A percentile compares a stretch with the other conserved stretches of the same genome.
Conservation (phyloP, 2,113 vertebrate genomes). For the Datnioides undecimradiatus region DNA sequence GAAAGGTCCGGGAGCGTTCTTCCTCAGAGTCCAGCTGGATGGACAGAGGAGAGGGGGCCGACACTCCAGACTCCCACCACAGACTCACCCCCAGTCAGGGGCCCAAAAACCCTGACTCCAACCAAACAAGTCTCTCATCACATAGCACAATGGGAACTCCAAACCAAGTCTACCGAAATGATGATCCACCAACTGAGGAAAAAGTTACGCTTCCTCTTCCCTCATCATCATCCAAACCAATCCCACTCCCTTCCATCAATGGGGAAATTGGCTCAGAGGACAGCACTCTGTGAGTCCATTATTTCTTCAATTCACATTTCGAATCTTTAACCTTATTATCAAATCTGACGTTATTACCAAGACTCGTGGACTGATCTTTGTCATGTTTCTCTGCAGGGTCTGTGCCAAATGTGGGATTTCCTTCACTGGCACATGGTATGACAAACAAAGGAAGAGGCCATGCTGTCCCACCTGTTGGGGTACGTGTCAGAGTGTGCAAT, state of each 20-base stretch:
- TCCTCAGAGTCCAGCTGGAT: slow-evolving; percentile 79
- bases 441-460: slow-evolving; percentile 75
- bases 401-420: slow-evolving; percentile 80
- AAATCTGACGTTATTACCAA: neutral
- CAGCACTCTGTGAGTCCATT: slow-evolving; percentile 68
- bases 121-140: neutral
- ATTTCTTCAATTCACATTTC: neutral
- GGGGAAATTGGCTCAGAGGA: slow-evolving; percentile 68
- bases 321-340: neutral
- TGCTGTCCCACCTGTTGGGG: slow-evolving; percentile 81
- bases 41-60: slow-evolving; percentile 70
- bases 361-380: neutral
- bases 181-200: neutral
- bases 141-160: neutral
- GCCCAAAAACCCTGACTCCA: slow-evolving; percentile 22
- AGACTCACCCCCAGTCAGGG: slow-evolving; percentile 49
- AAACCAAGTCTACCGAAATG: neutral
- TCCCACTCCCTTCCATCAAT: slow-evolving; percentile 65
- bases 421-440: slow-evolving; percentile 74
- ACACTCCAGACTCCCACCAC: slow-evolving; percentile 75
- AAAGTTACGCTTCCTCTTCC: slow-evolving; percentile 64
- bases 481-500: slow-evolving; percentile 50
- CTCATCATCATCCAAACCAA: slow-evolving; percentile 50
- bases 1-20: slow-evolving; percentile 60
- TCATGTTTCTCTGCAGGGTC: slow-evolving; percentile 65